These are phyloP conservation scores for Caenorhabditis sulstoni DNA, from an alignment of 2,888 invertebrate genomes.

Conservation along the genomic window DNA sequence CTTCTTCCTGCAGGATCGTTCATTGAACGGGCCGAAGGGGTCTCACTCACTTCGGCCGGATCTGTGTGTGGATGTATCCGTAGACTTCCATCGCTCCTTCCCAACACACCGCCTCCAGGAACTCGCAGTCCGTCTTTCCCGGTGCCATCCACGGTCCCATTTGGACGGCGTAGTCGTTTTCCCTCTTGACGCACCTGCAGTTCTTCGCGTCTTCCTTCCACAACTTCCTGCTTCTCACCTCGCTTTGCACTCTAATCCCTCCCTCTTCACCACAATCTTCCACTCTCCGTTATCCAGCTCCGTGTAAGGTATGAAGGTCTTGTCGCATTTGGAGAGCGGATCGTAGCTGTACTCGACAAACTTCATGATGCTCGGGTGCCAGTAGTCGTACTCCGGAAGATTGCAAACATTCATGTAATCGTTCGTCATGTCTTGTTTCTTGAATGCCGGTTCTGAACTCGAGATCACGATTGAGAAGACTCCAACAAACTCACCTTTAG, in stretches of 20 bases:
- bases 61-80: constrained; percentile 43
- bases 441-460: constrained; percentile 21
- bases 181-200: constrained; percentile 5
- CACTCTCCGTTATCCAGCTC: constrained; percentile 17
- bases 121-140: constrained; percentile 25
- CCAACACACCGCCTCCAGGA: constrained; percentile 41
- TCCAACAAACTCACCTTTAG: too few relatives aligned
- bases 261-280: constrained; percentile 27
- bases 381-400: constrained; percentile 39
- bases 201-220: too few relatives aligned
- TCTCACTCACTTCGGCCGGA: constrained; percentile 27
- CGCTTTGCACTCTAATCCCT: constrained; percentile 26
- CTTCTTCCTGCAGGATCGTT: too few relatives aligned
- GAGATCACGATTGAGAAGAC: neutral
- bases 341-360: constrained; percentile 13
- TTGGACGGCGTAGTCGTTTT: neutral
- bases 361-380: constrained; percentile 31
- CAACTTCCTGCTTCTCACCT: constrained; percentile 10
- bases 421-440: constrained; percentile 16
- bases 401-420: constrained; percentile 41
- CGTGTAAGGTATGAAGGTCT: constrained; percentile 16
- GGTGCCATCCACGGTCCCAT: constrained; percentile 5
- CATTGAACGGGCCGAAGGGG: too few relatives aligned
- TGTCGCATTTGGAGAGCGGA: constrained; percentile 1
- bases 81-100: constrained; percentile 14